Percentiles rank a stretch among this genome's conserved stretches.
Evolutionary conservation across 2,888 invertebrate genomes (phyloP).

Genomic region (Chrysolina haemoptera): DNA sequence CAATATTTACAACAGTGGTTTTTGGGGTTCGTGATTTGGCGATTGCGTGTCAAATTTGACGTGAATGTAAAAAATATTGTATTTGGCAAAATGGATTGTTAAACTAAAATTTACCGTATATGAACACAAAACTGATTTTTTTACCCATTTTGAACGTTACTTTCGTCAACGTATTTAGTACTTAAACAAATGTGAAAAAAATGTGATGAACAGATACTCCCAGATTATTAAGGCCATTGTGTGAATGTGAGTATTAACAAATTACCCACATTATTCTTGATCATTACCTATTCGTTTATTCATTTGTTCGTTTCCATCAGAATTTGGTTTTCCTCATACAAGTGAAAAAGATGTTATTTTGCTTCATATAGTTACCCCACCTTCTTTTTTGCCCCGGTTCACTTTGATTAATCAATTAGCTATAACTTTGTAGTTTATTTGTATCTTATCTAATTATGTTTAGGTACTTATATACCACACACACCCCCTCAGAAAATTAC

Average conservation of each 20-base stretch:
- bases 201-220: constrained; percentile 20
- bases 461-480: neutral
- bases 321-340: neutral
- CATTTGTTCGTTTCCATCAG: neutral
- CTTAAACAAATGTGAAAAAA: constrained; percentile 1
- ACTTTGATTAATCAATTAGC: constrained; percentile 16
- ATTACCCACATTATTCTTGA: neutral
- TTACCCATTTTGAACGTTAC: neutral
- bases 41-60: constrained; percentile 34
- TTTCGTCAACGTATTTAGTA: neutral
- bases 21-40: constrained; percentile 3
- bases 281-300: neutral
- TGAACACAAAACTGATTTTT: neutral
- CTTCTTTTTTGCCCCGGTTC: constrained; percentile 1
- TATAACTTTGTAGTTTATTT: neutral
- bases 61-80: constrained; percentile 11
- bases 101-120: constrained; percentile 11
- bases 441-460: neutral
- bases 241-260: neutral
- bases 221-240: constrained; percentile 5
- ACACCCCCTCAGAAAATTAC: neutral
- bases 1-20: constrained; percentile 4
- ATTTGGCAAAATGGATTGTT: constrained; percentile 8
- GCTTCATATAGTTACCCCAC: neutral
- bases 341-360: neutral